These are phyloP conservation scores for Chondrilla cf. caribensis DNA, from an alignment of 37 sponge, comb jelly and placozoan genomes.

Conservation along the genomic window DNA sequence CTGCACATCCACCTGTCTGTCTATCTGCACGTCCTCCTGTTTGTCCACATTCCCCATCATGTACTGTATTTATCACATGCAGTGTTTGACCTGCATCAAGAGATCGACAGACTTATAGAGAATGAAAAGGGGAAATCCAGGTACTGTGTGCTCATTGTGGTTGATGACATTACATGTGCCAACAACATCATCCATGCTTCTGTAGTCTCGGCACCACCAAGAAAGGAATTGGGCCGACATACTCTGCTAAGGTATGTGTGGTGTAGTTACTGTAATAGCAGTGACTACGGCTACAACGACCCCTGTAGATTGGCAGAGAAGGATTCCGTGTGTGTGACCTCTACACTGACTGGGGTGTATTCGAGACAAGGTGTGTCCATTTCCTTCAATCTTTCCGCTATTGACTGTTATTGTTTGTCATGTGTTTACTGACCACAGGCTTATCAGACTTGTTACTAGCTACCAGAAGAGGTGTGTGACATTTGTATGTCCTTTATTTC, in stretches of 20 bases:
- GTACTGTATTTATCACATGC: no score
- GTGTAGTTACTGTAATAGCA: background rate
- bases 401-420: background rate
- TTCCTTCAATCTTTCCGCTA: background rate
- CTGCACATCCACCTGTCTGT: no score
- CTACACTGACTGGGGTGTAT: slow-evolving; percentile 36
- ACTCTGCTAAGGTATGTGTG: slow-evolving; percentile 73
- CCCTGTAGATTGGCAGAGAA: slow-evolving; percentile 42
- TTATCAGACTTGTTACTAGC: background rate
- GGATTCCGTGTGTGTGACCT: slow-evolving; percentile 89
- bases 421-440: slow-evolving; percentile 5
- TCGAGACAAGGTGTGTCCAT: slow-evolving; percentile 49
- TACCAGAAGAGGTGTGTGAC: slow-evolving; percentile 11
- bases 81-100: slow-evolving; percentile 93
- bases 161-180: background rate
- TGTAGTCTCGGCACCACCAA: slow-evolving; percentile 93
- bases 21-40: no score
- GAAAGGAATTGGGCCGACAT: slow-evolving; percentile 97
- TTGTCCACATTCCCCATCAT: no score
- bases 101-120: slow-evolving; percentile 80
- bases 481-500: no score
- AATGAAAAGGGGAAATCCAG: slow-evolving; percentile 73
- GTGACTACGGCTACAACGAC: background rate
- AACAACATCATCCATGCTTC: background rate
- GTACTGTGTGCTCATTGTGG: background rate